These are phyloP conservation scores for Rhinatrema bivittatum DNA, from an alignment of 2,797 vertebrate genomes.

Conservation along the genomic window DNA sequence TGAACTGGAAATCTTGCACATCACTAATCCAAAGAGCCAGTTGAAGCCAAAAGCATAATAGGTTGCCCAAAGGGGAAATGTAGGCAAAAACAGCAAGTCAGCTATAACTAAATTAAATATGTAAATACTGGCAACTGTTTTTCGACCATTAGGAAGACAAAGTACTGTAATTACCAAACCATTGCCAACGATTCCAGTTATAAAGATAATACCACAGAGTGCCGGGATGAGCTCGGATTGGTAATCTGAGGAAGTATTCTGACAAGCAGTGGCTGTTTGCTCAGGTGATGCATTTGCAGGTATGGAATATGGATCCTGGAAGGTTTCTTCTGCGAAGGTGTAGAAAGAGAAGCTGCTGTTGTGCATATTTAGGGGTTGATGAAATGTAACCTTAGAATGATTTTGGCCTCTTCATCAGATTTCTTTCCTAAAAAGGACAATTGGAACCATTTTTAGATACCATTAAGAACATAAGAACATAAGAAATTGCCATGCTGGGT, in stretches of 20 bases:
- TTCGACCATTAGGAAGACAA: slow-evolving; percentile 50
- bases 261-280: slow-evolving; percentile 14
- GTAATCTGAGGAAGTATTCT: slow-evolving; percentile 31
- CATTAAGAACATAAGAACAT: too few species aligned
- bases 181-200: slow-evolving; percentile 70
- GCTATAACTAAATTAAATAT: slow-evolving; percentile 81
- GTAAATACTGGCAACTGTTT: slow-evolving; percentile 75
- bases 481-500: too few species aligned
- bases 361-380: slow-evolving; percentile 32
- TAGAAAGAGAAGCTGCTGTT: slow-evolving; percentile 29
- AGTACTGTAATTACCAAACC: slow-evolving; percentile 69
- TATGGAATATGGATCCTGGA: slow-evolving; percentile 7
- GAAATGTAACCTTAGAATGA: slow-evolving; percentile 5
- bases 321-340: slow-evolving; percentile 13
- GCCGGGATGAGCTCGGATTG: slow-evolving; percentile 68
- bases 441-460: fast-evolving
- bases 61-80: slow-evolving; percentile 80
- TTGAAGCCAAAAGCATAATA: slow-evolving; percentile 73
- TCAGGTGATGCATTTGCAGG: slow-evolving; percentile 7
- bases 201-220: slow-evolving; percentile 68
- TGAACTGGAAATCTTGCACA: slow-evolving; percentile 77
- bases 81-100: slow-evolving; percentile 72
- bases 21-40: slow-evolving; percentile 75
- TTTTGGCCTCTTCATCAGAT: not conserved
- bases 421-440: slow-evolving; percentile 6